These are phyloP conservation scores for Melierax canorus DNA, from an alignment of 2,113 vertebrate genomes.

Conservation along the genomic window DNA sequence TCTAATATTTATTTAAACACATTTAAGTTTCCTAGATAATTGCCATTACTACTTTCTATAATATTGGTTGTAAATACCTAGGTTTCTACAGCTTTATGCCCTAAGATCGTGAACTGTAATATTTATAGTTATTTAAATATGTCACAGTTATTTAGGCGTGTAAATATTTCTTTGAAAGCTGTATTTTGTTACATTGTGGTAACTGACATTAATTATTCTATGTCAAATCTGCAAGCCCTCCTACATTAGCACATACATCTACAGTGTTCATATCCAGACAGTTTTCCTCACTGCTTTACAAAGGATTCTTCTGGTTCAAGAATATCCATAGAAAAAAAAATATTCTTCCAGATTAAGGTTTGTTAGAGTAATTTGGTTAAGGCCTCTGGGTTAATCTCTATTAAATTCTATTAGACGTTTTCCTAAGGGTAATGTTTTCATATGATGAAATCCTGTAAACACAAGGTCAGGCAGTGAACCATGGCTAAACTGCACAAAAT, in stretches of 20 bases:
- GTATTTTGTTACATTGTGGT: not conserved
- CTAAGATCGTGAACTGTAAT: not conserved
- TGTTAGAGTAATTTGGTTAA: not conserved
- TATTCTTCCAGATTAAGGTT: not conserved
- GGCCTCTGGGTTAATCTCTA: not conserved
- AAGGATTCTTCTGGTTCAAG: not conserved
- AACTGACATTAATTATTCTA: not conserved
- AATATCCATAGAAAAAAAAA: not conserved
- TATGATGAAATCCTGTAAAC: slow-evolving; percentile 26
- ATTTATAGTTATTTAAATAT: not conserved
- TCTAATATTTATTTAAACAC: not conserved
- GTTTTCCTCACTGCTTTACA: not conserved
- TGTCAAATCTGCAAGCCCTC: not conserved
- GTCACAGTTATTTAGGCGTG: not conserved
- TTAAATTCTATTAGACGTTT: slow-evolving; percentile 1
- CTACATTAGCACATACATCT: not conserved
- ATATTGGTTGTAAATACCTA: not conserved
- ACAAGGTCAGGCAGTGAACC: slow-evolving; percentile 5
- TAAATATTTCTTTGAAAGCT: not conserved
- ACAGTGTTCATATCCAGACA: not conserved
- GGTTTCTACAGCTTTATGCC: not conserved
- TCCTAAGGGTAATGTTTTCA: not conserved
- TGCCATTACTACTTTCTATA: not conserved
- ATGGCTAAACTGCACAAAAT: not conserved
- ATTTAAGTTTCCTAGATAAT: not conserved